These are phyloP conservation scores for Fistularia tabacaria DNA, from an alignment of 2,797 vertebrate genomes.

Conservation along the genomic window DNA sequence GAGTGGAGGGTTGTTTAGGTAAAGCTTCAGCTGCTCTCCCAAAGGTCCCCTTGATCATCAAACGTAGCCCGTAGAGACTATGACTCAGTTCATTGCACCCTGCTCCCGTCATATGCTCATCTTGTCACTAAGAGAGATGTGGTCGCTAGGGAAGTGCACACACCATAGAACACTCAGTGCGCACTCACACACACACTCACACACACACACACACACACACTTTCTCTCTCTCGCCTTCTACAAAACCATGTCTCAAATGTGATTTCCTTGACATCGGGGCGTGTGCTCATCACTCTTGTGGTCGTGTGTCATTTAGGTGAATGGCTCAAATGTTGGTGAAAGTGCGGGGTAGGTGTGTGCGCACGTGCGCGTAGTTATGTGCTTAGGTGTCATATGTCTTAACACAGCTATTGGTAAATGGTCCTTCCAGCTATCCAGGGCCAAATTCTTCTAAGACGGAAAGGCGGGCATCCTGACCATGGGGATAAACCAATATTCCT, in stretches of 20 bases:
- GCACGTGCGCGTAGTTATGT: slow-evolving; percentile 23
- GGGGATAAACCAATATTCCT: slow-evolving; percentile 45
- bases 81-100: slow-evolving; percentile 51
- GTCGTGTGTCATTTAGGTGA: slow-evolving; percentile 36
- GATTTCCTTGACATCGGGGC: slow-evolving; percentile 59
- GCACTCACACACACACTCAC: slow-evolving; percentile 9
- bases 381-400: slow-evolving; percentile 57
- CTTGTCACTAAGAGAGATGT: slow-evolving; percentile 38
- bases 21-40: slow-evolving; percentile 42
- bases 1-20: slow-evolving; percentile 43
- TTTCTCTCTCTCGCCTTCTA: background rate
- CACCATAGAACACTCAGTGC: slow-evolving; percentile 5
- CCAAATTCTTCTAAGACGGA: slow-evolving; percentile 43
- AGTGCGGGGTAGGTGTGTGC: slow-evolving; percentile 20
- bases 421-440: slow-evolving; percentile 28
- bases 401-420: slow-evolving; percentile 41
- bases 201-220: background rate
- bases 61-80: slow-evolving; percentile 33
- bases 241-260: slow-evolving; percentile 22
- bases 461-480: slow-evolving; percentile 50
- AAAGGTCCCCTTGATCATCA: slow-evolving; percentile 57
- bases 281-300: slow-evolving; percentile 45
- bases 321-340: slow-evolving; percentile 28
- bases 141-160: slow-evolving; percentile 5
- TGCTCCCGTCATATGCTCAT: slow-evolving; percentile 45